Evolutionary conservation across 2,797 vertebrate genomes (phyloP), one percentile per base, ranked within the genome.

Genomic region (Syngnathus rostellatus): DNA sequence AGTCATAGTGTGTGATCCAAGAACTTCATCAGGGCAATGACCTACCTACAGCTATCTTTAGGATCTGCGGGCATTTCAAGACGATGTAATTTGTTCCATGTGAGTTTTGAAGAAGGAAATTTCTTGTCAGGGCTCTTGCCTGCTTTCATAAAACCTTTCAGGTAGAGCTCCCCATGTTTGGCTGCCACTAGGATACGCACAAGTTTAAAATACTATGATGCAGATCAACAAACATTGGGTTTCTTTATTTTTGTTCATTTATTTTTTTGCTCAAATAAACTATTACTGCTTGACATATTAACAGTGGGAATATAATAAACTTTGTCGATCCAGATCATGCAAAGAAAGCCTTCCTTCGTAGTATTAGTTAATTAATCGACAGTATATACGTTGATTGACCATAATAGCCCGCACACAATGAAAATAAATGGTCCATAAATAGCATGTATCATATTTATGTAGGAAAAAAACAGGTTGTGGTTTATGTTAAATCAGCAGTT

Each of bases 81-180:
- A 64, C 70, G 5, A 73, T 66, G 80, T 89, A 87, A 89, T 88
- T 85, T 85, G 80, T 90, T 90, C 86, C 87, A 88, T 87, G 75
- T 68, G 80, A 76, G 79, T 72, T 78, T 77, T 68, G 68, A 83
- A 80, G 77, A 64, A 75, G 81, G 78, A 84, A 79, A 85, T 79
- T 78, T 87, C 68, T 86, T 59, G 66, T 86, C 77, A 83, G 80
- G 60, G 77, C 84, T 75, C 68, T 72, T 80, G 81, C 85, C 79
- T 87, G 82, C 71, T 78, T 87, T 75, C 75, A 87, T 72, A 89
- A 87, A 84, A 72, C 55, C 84, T 76, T 78, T 74, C 83, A 89
- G 85, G 82, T 87, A 87, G 73, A 72, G 65, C 65, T 74, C 73
- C 68, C 64, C 70, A 65, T 80, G 71, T 68, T 71, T 76, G 68